These are phyloP conservation scores for Polyommatus iphigenia DNA, from an alignment of 2,888 invertebrate genomes.

Conservation along the genomic window DNA sequence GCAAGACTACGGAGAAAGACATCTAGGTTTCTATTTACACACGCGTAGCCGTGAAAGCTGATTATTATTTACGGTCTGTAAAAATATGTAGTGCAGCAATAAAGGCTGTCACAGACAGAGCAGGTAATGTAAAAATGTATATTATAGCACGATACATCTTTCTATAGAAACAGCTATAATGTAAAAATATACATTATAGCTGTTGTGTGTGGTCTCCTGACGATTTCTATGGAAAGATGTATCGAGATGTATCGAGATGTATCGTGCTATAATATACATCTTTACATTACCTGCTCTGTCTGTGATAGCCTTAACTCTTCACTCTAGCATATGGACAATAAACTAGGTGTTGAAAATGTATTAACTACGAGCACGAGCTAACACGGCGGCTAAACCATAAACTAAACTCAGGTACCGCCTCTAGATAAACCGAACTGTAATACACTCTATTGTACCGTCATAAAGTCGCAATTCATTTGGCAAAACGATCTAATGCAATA, in stretches of 20 bases:
- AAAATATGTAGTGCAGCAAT: slow-evolving; percentile 8
- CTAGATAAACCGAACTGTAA: neutral
- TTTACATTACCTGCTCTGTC: too few relatives aligned
- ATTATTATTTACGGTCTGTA: neutral
- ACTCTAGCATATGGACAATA: neutral
- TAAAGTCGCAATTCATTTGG: neutral
- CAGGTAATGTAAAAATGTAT: too few relatives aligned
- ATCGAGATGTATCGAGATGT: too few relatives aligned
- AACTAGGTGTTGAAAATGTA: slow-evolving; percentile 25
- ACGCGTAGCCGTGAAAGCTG: neutral
- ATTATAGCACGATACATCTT: too few relatives aligned
- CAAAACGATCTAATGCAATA: slow-evolving; percentile 23
- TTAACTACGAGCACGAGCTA: slow-evolving; percentile 24
- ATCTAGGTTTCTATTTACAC: neutral
- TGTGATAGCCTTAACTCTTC: too few relatives aligned
- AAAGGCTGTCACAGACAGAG: too few relatives aligned
- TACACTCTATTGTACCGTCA: neutral
- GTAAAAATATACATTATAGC: too few relatives aligned
- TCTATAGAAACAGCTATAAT: too few relatives aligned
- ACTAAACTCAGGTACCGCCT: slow-evolving; percentile 6
- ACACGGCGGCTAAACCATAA: slow-evolving; percentile 26
- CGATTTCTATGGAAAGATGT: too few relatives aligned
- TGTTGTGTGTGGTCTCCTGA: too few relatives aligned
- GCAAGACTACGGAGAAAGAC: neutral
- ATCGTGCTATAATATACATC: too few relatives aligned